Conservation (phyloP, 2,113 vertebrate genomes). For the Prochilodus magdalenae region DNA sequence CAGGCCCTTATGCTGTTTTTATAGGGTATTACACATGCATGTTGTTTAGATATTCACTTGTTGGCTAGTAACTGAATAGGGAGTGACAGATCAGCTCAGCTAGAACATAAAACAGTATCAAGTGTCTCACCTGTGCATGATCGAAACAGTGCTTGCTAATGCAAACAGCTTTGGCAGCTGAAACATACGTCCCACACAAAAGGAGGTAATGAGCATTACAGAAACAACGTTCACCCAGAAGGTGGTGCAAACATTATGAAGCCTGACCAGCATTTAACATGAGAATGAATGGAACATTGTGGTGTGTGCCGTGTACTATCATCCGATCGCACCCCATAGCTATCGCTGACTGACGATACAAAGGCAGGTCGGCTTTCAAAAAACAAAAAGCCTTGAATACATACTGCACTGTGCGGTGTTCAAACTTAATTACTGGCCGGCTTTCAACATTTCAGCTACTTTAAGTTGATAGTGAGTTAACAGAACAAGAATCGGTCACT, state of each 20-base stretch:
- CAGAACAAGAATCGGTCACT: too few species aligned
- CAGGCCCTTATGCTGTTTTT: neutral
- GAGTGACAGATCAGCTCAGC: neutral
- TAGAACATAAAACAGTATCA: neutral
- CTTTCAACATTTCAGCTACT: too few species aligned
- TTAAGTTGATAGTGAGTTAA: too few species aligned
- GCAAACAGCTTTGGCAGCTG: neutral
- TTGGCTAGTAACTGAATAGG: neutral
- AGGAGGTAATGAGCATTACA: neutral
- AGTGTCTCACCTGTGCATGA: neutral
- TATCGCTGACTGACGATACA: too few species aligned
- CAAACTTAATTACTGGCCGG: too few species aligned
- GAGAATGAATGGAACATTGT: neutral
- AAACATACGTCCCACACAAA: neutral
- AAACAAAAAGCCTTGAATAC: too few species aligned
- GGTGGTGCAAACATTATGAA: neutral
- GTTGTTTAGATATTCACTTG: neutral
- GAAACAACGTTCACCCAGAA: neutral
- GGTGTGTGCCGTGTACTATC: too few species aligned
- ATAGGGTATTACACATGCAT: neutral
- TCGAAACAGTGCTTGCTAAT: too few species aligned
- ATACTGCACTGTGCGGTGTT: too few species aligned
- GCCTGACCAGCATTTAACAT: neutral
- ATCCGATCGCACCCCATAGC: too few species aligned
- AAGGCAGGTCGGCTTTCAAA: too few species aligned